These are phyloP conservation scores for Neolamprologus variostigma DNA, from an alignment of 2,113 vertebrate genomes.

Conservation along the genomic window DNA sequence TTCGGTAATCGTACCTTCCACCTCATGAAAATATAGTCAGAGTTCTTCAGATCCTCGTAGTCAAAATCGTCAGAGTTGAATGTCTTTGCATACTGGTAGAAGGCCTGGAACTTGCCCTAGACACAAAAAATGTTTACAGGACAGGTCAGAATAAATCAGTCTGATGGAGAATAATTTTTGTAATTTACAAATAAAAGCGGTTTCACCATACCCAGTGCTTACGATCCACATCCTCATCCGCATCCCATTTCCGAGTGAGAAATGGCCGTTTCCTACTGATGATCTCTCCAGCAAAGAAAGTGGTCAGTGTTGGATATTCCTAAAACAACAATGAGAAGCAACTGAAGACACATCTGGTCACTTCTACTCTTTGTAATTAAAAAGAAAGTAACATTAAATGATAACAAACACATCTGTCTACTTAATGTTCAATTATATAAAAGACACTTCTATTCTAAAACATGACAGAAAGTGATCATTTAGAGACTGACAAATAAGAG, in stretches of 20 bases:
- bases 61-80: conserved; percentile 99
- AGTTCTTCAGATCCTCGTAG: conserved; percentile 93
- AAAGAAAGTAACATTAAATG: background rate
- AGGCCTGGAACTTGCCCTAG: conserved; percentile 97
- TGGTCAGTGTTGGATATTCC: conserved; percentile 97
- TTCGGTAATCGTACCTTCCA: conserved; percentile 84
- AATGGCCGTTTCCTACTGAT: conserved; percentile 97
- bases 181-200: background rate
- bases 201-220: conserved; percentile 87
- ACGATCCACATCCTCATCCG: conserved; percentile 95
- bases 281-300: conserved; percentile 98
- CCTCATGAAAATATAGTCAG: conserved; percentile 98
- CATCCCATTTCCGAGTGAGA: conserved; percentile 96
- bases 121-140: background rate
- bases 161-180: background rate
- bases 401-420: background rate
- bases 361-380: background rate
- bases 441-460: background rate
- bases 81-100: conserved; percentile 98
- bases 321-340: conserved; percentile 12
- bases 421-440: background rate
- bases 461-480: background rate
- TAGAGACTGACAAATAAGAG: background rate
- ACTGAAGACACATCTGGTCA: background rate
- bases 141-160: background rate